Percentiles rank a stretch among this genome's conserved stretches.
Evolutionary conservation across 2,113 vertebrate species (phyloP).

Genomic region (Proterorhinus semilunaris): DNA sequence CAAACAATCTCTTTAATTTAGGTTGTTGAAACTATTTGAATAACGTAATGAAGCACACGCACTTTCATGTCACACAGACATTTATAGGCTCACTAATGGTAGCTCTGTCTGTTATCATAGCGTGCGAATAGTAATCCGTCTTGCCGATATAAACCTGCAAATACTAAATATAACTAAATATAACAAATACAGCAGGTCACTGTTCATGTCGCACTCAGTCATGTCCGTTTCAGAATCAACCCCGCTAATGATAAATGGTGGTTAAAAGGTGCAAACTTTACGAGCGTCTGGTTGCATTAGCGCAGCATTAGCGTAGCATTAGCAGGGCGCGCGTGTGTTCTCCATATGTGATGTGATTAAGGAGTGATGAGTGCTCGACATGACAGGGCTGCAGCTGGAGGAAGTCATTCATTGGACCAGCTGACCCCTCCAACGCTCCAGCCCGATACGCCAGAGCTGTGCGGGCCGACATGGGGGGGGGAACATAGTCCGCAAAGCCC

Average conservation of each 20-base stretch:
- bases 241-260: not conserved
- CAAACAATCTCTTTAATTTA: too few relatives aligned
- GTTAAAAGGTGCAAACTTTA: slow-evolving; percentile 11
- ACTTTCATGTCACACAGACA: too few relatives aligned
- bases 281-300: slow-evolving; percentile 4
- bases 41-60: too few relatives aligned
- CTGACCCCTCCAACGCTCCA: slow-evolving; percentile 45
- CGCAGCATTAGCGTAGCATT: slow-evolving; percentile 1
- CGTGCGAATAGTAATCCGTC: too few relatives aligned
- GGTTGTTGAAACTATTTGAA: too few relatives aligned
- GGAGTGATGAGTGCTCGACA: slow-evolving; percentile 44
- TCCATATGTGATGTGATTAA: slow-evolving; percentile 52
- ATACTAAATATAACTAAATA: not conserved
- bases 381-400: slow-evolving; percentile 62
- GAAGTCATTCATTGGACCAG: slow-evolving; percentile 68
- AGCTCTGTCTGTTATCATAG: too few relatives aligned
- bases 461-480: slow-evolving; percentile 47
- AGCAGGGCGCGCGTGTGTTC: slow-evolving; percentile 10
- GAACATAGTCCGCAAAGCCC: slow-evolving; percentile 53
- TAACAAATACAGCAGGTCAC: not conserved
- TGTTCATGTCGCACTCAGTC: not conserved
- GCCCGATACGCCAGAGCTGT: slow-evolving; percentile 11
- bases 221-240: not conserved
- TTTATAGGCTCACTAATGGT: too few relatives aligned
- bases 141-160: too few relatives aligned